Evolutionary conservation across 2,888 invertebrate species (phyloP).

Genomic region (Anaspis maculata): DNA sequence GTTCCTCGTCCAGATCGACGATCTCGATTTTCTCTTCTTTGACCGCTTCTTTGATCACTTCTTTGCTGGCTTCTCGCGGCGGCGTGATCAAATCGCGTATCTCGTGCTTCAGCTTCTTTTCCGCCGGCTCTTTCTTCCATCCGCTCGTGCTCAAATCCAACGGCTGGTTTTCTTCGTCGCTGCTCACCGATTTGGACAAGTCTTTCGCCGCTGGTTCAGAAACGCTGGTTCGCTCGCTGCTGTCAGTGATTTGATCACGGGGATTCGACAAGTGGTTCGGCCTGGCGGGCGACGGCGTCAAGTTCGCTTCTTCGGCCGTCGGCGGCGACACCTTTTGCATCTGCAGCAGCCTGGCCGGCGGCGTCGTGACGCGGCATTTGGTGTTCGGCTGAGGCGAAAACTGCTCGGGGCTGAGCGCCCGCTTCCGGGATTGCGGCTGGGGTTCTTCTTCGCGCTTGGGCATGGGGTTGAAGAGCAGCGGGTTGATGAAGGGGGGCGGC

Average conservation of each 20-base stretch:
- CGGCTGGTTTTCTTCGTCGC: slow-evolving; percentile 56
- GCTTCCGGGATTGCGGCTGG: slow-evolving; percentile 35
- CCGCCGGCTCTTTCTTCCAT: slow-evolving; percentile 23
- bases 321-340: slow-evolving; percentile 56
- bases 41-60: slow-evolving; percentile 20
- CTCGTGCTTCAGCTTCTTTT: slow-evolving; percentile 10
- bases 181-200: slow-evolving; percentile 28
- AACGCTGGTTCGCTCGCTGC: too few species aligned
- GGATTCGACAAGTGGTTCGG: slow-evolving; percentile 34
- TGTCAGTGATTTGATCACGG: slow-evolving; percentile 23
- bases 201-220: slow-evolving; percentile 34
- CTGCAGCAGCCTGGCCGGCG: slow-evolving; percentile 44
- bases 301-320: slow-evolving; percentile 58
- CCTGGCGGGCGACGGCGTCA: slow-evolving; percentile 58
- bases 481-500: slow-evolving; percentile 54
- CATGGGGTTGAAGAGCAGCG: slow-evolving; percentile 55
- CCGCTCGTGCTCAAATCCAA: slow-evolving; percentile 61
- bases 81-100: slow-evolving; percentile 13
- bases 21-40: slow-evolving; percentile 51
- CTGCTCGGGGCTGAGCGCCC: slow-evolving; percentile 26
- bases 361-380: too few species aligned
- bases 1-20: slow-evolving; percentile 47
- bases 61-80: too few species aligned
- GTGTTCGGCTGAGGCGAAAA: slow-evolving; percentile 40
- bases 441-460: slow-evolving; percentile 41